Evolutionary conservation across 92 coral and sea anemone genomes (phyloP), one percentile per base, ranked within the genome.

Genomic region (Ricordea florida): DNA sequence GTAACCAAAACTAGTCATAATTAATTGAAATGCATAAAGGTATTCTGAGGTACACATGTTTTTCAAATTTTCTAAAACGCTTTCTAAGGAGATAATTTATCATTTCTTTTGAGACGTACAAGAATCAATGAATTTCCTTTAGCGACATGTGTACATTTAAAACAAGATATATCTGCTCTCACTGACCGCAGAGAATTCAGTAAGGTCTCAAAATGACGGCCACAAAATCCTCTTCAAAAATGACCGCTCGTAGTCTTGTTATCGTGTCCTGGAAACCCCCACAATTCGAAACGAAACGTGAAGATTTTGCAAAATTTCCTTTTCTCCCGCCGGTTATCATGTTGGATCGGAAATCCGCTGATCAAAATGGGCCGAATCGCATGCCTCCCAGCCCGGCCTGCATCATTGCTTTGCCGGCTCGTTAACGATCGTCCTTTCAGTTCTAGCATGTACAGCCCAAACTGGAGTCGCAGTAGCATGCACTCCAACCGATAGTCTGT

Each of bases 401-500:
- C n/a, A n/a, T n/a, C n/a, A n/a, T n/a, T n/a, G n/a, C n/a, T n/a
- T n/a, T n/a, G n/a, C n/a, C n/a, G n/a, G n/a, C n/a, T n/a, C n/a
- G n/a, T n/a, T n/a, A n/a, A n/a, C n/a, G n/a, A n/a, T n/a, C n/a
- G n/a, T n/a, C n/a, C n/a, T n/a, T n/a, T n/a, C 48, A 42, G 55
- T 37, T 64, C 21, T 16, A 15, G 10, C 57, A 10, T 63, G 4
- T 35, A 51, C 53, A 40, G 55, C 31, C 56, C 36, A n/a, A 24
- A 40, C n/a, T 16, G 72, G 72, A 40, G 72, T 64, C 28, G 49
- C 61, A 8, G 56, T 22, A 27, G 29, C 83, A 27, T 77, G 62
- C 13, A 77, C 55, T 52, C 76, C 22, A 13, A 77, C 51, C 26
- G 73, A 77, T 45, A 77, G 40, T 51, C 76, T 77, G 20, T 47